Base-by-base conservation (phyloP, 1,140 invertebrate species). In the Nephotettix cincticeps region DNA sequence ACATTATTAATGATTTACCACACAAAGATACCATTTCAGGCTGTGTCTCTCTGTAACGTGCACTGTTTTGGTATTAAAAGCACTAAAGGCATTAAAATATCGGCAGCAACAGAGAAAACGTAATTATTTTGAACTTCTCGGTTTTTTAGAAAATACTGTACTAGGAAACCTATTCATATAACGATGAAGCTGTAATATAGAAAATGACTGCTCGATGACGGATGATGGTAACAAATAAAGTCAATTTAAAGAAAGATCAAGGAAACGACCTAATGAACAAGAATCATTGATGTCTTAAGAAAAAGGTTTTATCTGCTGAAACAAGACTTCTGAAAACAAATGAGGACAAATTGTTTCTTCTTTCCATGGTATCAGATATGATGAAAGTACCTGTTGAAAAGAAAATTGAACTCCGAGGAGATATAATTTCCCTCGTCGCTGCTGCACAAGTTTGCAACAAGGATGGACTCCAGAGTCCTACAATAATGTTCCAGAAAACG, bases 261-360 rank as follows among this genome's bases (percentile, higher is more conserved):
- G 58, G n/a, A 63, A 63, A 63, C 58, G 58, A 29, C 58, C 58
- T 63, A 63, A 27, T 27, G 58, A 63, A 19, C 58, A 63, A 63
- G 13, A 63, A 63, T 63, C 2, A 63, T 63, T 63, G 58, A 63
- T 9, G 58, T 63, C 58, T 63, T 63, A 30, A 63, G 58, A 63
- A 29, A 63, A 63, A 11, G 58, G 58, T 63, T 27, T 27, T 63
- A 27, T 63, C 13, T 63, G 27, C 58, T 9, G 58, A 63, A 63
- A 63, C 58, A 63, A 63, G 4, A 63, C 58, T 63, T 63, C 58
- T 63, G 58, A 63, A 63, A 63, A 63, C 58, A 6, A 63, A 63
- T 63, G 58, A 63, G 58, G 58, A n/a, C n/a, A n/a, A n/a, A n/a
- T n/a, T n/a, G n/a, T n/a, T n/a, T n/a, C n/a, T n/a, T n/a, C n/a